Percentiles rank a stretch among this genome's conserved stretches.
Conservation (phyloP, 2,888 invertebrate species). For the Anodontia alba region DNA sequence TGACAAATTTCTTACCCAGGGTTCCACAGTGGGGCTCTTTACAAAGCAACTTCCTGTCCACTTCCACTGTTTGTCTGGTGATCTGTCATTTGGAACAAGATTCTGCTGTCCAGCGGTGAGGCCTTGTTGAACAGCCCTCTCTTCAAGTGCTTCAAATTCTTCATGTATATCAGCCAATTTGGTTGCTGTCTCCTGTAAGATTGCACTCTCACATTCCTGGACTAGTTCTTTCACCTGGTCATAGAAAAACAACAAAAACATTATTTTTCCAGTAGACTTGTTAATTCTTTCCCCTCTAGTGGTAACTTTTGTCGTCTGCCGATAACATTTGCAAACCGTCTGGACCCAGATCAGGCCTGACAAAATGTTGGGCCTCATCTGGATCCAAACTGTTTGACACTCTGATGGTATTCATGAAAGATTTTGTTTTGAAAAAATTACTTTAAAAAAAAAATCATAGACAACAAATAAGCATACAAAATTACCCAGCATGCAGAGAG, state of each 20-base stretch:
- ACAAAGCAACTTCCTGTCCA: conserved; percentile 82
- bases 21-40: conserved; percentile 87
- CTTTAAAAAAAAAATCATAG: no score
- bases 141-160: conserved; percentile 49
- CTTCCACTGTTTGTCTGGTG: conserved; percentile 74
- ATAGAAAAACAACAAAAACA: conserved; percentile 14
- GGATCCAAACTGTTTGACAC: no score
- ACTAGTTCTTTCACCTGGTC: conserved; percentile 90
- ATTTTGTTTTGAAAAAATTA: no score
- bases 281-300: no score
- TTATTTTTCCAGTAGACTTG: no score
- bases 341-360: no score
- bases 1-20: conserved; percentile 88
- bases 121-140: conserved; percentile 31
- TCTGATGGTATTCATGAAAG: no score
- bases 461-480: no score
- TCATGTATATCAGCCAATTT: conserved; percentile 54
- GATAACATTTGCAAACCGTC: no score
- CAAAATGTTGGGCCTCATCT: no score
- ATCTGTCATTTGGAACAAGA: conserved; percentile 29
- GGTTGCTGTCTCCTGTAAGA: conserved; percentile 92
- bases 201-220: conserved; percentile 93
- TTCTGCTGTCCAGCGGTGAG: conserved; percentile 30
- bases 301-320: no score
- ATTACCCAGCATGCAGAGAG: no score